Evolutionary conservation across 2,113 vertebrate genomes (phyloP).

Genomic region (Mandrillus leucophaeus): DNA sequence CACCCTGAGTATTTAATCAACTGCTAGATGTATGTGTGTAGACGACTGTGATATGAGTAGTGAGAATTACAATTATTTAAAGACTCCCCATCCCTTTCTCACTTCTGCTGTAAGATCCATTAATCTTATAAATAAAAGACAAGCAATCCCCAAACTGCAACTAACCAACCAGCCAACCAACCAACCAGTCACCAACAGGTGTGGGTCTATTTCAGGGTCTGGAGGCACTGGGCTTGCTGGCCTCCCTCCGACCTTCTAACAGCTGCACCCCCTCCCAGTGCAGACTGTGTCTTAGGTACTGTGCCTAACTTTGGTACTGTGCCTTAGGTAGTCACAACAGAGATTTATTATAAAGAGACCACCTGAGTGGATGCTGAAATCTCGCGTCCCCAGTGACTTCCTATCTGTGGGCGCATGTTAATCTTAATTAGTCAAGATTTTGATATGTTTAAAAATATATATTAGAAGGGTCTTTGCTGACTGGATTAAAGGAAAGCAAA

Average conservation of each 20-base stretch:
- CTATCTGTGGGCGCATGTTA: background rate
- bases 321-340: background rate
- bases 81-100: background rate
- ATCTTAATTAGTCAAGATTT: background rate
- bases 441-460: background rate
- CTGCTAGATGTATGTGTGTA: background rate
- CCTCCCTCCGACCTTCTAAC: background rate
- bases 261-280: rapidly evolving
- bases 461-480: background rate
- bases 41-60: background rate
- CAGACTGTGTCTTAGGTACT: too few species aligned
- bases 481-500: background rate
- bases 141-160: background rate
- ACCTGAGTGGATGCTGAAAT: background rate
- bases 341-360: background rate
- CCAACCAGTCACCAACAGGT: background rate
- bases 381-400: background rate
- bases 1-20: background rate
- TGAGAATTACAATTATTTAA: background rate
- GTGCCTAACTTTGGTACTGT: too few species aligned
- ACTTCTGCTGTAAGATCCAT: background rate
- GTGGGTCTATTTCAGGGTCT: background rate
- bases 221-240: background rate
- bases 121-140: background rate
- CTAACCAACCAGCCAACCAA: background rate